Conservation (phyloP, 1,140 invertebrate genomes). For the Campoletis sonorensis region DNA sequence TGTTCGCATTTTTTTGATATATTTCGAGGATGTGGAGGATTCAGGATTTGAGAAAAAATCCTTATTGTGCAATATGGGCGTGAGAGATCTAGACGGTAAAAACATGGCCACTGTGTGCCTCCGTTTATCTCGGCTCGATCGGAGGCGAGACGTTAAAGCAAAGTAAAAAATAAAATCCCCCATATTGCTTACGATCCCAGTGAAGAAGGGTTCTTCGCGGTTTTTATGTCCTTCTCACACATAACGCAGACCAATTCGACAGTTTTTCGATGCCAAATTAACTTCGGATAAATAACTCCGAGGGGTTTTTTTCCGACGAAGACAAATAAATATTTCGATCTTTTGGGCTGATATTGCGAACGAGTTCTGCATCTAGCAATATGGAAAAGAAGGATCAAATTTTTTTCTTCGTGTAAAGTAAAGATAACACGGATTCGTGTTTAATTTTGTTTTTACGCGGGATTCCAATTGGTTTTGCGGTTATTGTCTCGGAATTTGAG, state of each 20-base stretch:
- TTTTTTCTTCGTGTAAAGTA: no score
- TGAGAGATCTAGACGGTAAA: slow-evolving; percentile 36
- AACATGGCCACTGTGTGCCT: slow-evolving; percentile 44
- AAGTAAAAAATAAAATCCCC: slow-evolving; percentile 17
- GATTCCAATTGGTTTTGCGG: no score
- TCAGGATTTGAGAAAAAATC: not conserved
- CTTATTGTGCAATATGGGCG: slow-evolving; percentile 29
- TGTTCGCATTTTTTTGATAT: not conserved
- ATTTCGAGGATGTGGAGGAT: not conserved
- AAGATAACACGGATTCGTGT: no score
- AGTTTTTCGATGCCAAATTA: slow-evolving; percentile 37
- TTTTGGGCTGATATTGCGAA: not conserved
- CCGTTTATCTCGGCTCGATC: slow-evolving; percentile 31
- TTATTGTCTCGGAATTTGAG: not conserved
- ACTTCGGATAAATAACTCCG: slow-evolving; percentile 26
- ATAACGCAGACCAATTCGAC: not conserved
- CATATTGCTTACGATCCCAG: not conserved
- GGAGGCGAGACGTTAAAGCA: slow-evolving; percentile 13
- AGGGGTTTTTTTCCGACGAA: not conserved
- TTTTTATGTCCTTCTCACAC: not conserved
- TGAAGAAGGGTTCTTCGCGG: slow-evolving; percentile 2
- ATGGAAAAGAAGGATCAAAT: not conserved
- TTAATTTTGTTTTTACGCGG: no score
- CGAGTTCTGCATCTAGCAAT: not conserved
- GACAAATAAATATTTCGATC: slow-evolving; percentile 25